Base-by-base conservation (phyloP, 1,140 invertebrate species). In the Elymnias hypermnestra region DNA sequence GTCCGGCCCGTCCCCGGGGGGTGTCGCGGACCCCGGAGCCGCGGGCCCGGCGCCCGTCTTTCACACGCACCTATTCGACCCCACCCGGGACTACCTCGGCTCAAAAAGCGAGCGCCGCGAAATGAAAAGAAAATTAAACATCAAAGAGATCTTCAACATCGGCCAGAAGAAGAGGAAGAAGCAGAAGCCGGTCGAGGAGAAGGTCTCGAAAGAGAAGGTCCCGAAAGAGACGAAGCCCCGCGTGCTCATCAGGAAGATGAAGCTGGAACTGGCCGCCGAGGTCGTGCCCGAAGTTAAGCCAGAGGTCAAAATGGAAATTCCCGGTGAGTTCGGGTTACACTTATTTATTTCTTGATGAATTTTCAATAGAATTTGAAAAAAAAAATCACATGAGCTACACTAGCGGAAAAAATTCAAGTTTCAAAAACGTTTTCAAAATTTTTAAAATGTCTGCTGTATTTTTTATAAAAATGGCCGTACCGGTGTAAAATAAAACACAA, bases 101-200 rank as follows among this genome's bases (percentile, higher is more conserved):
- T 83, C 88, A 3, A 93, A 93, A 60, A 91, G 92, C 63, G 91
- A 93, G 51, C 83, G 92, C 7, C 86, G 91, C 8, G 90, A 92
- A 57, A 90, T 89, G 62, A 93, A 93, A 67, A 67, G 91, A 10
- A 92, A 92, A 63, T 83, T 92, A 15, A 91, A 91, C 51, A 89
- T 93, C 1, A 91, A 90, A 57, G 90, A 91, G 49, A 81, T 93
- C 47, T 93, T 93, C 66, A 87, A 88, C 56, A 85, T 85, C 37
- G 81, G 73, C 2, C 75, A 84, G 46, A 91, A 89, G 51, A 88
- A 87, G 19, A 37, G 48, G 29, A 57, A 26, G 21, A 46, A 51
- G 26, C 25, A 49, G 2, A 43, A 19, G 17, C 7, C 46, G 7
- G 6, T 38, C 5, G 35, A 56, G 31, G 28, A 68, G 51, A 38